phyloP scores from a whole-genome alignment of 2,113 vertebrate species.

The Leucoraja erinaceus region DNA sequence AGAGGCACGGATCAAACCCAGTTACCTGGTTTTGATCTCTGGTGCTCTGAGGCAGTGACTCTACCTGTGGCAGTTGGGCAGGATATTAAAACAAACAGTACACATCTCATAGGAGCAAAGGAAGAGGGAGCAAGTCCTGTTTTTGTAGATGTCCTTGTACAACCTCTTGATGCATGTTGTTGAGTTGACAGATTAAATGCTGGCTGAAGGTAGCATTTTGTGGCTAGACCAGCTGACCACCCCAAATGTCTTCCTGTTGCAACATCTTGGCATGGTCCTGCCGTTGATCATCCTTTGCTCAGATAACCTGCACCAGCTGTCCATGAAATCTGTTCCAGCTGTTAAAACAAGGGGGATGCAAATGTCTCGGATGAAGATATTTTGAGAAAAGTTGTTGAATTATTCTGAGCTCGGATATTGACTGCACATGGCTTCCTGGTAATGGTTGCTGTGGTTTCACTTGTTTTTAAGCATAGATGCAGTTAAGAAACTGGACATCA shows the following conservation, averaged over 20 bases:
- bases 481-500: background rate
- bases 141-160: background rate
- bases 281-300: background rate
- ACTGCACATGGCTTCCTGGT: background rate
- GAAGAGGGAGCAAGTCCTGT: background rate
- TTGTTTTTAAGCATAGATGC: background rate
- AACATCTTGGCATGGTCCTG: background rate
- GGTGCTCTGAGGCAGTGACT: too few species aligned
- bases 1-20: too few species aligned
- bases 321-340: background rate
- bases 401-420: background rate
- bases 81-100: too few species aligned
- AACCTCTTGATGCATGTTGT: background rate
- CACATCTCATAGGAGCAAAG: too few species aligned
- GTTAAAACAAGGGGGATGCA: background rate
- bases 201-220: background rate
- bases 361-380: background rate
- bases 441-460: conserved; percentile 20
- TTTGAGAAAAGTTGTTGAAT: background rate
- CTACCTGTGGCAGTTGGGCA: too few species aligned
- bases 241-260: background rate
- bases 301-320: conserved; percentile 21
- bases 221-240: background rate
- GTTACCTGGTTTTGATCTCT: too few species aligned
- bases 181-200: background rate